Base-by-base conservation (phyloP, 2,113 vertebrate genomes). In the Ranitomeya imitator region DNA sequence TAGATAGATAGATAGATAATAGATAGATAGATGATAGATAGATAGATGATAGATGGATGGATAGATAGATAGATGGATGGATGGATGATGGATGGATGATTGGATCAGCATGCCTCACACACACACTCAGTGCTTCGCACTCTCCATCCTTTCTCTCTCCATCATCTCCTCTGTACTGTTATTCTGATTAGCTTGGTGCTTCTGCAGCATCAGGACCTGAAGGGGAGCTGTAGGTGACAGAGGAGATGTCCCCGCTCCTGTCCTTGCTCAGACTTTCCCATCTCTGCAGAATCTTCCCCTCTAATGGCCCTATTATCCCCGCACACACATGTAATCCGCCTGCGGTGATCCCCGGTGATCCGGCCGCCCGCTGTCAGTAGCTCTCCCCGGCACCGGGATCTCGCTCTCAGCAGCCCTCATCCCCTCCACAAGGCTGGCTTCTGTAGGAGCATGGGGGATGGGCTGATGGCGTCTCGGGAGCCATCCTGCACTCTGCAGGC, bases 221-320 rank as follows among this genome's bases (percentile, higher is more conserved):
- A 86, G 85, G 85, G 61, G 85, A 86, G 76, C 85, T 86, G 76
- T 86, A 86, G 85, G 85, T 86, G 67, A 86, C 85, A 86, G 14
- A 73, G 37, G 55, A 59, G 18, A 45, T 45, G 9, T 65, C 74
- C 57, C 73, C 85, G 74, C 65, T 57, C 83, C 63, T 45, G 85
- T 65, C 85, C 85, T 86, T 77, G 73, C 71, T 86, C 85, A 26
- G 37, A 14, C 77, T 86, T 51, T 79, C 31, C 18, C 52, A 31
- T 54, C 31, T 51, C 61, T 79, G 84, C 84, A 85, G 71, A 76
- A 76, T 85, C 13, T 85, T 73, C 10, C n/a, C 69, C 59, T 23
- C 23, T 45, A 67, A 69, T 6, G 21, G 7, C 19, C 54, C 13
- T 69, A 54, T 52, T 21, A 52, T 12, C 9, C 16, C 11, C 23